These are phyloP conservation scores for Papilio protenor DNA, from an alignment of 2,888 invertebrate genomes.

Conservation along the genomic window DNA sequence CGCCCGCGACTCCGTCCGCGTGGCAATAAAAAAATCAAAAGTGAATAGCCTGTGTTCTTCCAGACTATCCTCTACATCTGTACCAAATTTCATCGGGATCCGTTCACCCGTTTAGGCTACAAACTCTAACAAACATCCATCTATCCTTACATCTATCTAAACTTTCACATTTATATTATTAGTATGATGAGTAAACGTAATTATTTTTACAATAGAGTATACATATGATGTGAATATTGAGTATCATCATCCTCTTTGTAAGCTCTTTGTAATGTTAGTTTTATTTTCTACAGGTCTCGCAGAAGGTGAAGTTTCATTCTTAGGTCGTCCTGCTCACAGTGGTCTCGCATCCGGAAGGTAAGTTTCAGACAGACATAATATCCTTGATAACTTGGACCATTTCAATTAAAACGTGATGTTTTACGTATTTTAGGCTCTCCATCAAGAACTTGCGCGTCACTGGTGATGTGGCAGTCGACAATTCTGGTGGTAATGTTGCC, in stretches of 20 bases:
- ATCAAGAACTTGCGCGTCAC: constrained; percentile 1
- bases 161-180: too few species aligned
- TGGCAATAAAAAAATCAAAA: too few species aligned
- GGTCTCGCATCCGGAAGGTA: constrained; percentile 13
- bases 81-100: too few species aligned
- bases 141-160: too few species aligned
- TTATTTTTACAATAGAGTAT: too few species aligned
- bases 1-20: too few species aligned
- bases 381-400: background rate
- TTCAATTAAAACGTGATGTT: background rate
- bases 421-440: constrained; percentile 17
- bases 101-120: too few species aligned
- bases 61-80: too few species aligned
- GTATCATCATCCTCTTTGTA: background rate
- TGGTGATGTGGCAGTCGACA: background rate
- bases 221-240: background rate
- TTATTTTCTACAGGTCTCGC: constrained; percentile 1
- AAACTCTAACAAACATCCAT: too few species aligned
- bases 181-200: too few species aligned
- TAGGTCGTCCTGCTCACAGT: background rate
- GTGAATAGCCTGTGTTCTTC: too few species aligned
- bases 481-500: background rate
- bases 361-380: background rate
- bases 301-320: background rate
- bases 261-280: background rate